These are phyloP conservation scores for Rattus norvegicus DNA, from an alignment of 2,113 vertebrate genomes.

Conservation along the genomic window DNA sequence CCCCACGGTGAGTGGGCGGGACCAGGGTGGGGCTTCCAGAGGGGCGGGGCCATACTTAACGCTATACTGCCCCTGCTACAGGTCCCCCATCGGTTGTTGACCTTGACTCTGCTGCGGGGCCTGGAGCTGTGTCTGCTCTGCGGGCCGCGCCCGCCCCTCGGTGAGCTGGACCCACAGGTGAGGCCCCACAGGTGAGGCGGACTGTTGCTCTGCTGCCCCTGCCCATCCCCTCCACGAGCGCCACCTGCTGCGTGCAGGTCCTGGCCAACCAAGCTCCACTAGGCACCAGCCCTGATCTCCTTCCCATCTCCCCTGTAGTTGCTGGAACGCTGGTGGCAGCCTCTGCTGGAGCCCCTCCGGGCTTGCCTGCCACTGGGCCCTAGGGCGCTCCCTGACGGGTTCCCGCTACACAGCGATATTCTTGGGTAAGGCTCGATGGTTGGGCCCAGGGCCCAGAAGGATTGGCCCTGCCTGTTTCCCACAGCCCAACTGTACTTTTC, in stretches of 20 bases:
- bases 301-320: slow-evolving; percentile 70
- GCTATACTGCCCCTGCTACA: slow-evolving; percentile 1
- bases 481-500: background rate
- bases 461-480: background rate
- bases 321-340: slow-evolving; percentile 90
- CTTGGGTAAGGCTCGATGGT: slow-evolving; percentile 83
- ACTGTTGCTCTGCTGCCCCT: accelerated
- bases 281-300: background rate
- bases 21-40: no score
- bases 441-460: background rate
- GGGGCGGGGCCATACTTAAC: background rate
- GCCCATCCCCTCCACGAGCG: accelerated
- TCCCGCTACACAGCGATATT: slow-evolving; percentile 87
- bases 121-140: slow-evolving; percentile 91
- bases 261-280: background rate
- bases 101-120: slow-evolving; percentile 91
- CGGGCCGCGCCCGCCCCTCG: slow-evolving; percentile 91
- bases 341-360: slow-evolving; percentile 88
- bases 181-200: slow-evolving; percentile 79
- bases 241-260: background rate
- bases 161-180: slow-evolving; percentile 86
- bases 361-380: slow-evolving; percentile 85
- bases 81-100: slow-evolving; percentile 92
- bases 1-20: slow-evolving; percentile 85
- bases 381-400: slow-evolving; percentile 84